Evolutionary conservation across 1,140 invertebrate genomes (phyloP), one percentile per base, ranked within the genome.

Genomic region (Cylas formicarius): DNA sequence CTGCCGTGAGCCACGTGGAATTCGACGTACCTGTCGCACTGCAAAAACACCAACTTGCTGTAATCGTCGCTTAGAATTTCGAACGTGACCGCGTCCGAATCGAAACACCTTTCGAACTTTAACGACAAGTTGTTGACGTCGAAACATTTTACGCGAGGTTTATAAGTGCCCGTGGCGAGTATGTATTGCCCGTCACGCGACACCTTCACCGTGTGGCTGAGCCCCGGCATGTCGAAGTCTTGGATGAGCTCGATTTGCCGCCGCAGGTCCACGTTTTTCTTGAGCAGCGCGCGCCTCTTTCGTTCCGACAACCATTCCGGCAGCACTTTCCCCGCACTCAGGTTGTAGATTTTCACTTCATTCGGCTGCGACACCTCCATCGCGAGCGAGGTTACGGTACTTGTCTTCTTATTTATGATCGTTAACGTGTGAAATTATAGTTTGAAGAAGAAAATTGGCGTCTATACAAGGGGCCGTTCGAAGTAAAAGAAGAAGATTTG

Each of bases 31-130:
- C 95, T 78, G 76, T 84, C 85, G 67, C 74, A 90, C 67, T 86
- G 84, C 28, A 90, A 63, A 44, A 22, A 19, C 58, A 48, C 68
- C 72, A 89, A 86, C 68, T 92, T 90, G 55, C 79, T 81, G 60
- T 91, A 95, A 67, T 94, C 90, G 60, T 93, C 86, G 55, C 87
- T 88, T 18, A 95, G 71, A 52, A 86, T 73, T 69, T 90, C 80
- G 74, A 93, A 91, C 31, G 81, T 80, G 14, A 91, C 76, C 21
- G 90, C 89, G 75, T 99, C 94, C 2, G 91, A 85, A 73, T 99
- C 97, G 57, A 99, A 84, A 65, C 96, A 97, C 57, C 96, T 75
- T 69, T 99, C 95, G 76, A 99, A 99, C 72, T 99, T 99, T 57
- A 99, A 75, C 2, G 94, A 94, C 48, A 99, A 71, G 69, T 99